These are phyloP conservation scores for Porites evermanni DNA, from an alignment of 92 coral and sea anemone genomes.

Conservation along the genomic window DNA sequence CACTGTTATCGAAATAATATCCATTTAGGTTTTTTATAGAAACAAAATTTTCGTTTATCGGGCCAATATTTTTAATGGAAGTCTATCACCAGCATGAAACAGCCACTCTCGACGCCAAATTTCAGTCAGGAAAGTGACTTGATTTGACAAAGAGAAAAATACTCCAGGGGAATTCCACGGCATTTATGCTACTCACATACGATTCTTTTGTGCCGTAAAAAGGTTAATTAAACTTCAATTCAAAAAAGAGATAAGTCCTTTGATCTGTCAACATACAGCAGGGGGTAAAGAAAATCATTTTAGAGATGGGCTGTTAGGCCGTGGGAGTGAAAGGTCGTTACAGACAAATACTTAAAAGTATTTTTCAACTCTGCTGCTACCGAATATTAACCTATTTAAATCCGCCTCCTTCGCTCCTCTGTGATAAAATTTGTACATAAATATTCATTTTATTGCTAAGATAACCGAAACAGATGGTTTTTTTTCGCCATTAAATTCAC, in stretches of 20 bases:
- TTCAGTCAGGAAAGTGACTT: background rate
- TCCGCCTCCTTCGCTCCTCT: background rate
- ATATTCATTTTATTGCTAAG: conserved; percentile 29
- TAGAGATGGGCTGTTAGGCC: background rate
- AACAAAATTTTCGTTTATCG: background rate
- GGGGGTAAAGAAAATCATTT: conserved; percentile 33
- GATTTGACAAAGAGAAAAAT: background rate
- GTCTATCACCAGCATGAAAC: background rate
- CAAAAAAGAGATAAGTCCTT: conserved; percentile 12
- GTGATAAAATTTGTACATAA: background rate
- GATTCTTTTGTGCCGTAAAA: conserved; percentile 5
- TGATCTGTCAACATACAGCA: conserved; percentile 20
- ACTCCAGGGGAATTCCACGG: background rate
- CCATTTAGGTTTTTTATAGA: background rate
- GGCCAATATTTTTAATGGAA: background rate
- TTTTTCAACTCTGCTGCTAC: conserved; percentile 1
- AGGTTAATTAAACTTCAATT: conserved; percentile 30
- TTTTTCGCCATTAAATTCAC: background rate
- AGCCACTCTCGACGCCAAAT: background rate
- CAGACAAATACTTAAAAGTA: background rate
- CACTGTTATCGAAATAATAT: background rate
- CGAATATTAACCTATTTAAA: background rate
- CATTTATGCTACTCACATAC: background rate
- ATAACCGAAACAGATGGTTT: conserved; percentile 18
- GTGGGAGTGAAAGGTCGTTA: background rate